Conservation (phyloP, 1,140 invertebrate species). For the Hylyphantes graminicola region DNA sequence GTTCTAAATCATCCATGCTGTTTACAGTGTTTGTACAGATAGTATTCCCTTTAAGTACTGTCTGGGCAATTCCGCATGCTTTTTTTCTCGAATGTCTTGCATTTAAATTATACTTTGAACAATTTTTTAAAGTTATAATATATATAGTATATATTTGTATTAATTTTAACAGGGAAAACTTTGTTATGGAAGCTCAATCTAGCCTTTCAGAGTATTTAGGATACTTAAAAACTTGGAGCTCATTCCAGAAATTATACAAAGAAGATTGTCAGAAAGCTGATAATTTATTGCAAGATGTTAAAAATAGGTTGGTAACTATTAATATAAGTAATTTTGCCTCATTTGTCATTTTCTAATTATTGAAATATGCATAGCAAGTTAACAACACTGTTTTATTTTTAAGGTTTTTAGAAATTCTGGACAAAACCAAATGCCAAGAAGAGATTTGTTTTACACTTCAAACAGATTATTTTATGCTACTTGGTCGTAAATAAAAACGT, state of each 20-base stretch:
- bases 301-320: slow-evolving; percentile 30
- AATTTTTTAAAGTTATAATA: neutral
- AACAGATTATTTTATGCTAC: too few relatives aligned
- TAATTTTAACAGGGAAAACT: slow-evolving; percentile 17
- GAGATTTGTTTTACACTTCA: too few relatives aligned
- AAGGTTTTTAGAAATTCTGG: too few relatives aligned
- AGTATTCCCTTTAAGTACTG: neutral
- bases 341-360: too few relatives aligned
- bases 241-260: slow-evolving; percentile 48
- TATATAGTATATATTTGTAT: neutral
- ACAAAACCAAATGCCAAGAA: too few relatives aligned
- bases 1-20: too few relatives aligned
- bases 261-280: slow-evolving; percentile 22
- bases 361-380: too few relatives aligned
- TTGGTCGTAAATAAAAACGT: too few relatives aligned
- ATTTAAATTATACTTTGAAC: neutral
- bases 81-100: neutral
- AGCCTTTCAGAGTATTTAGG: slow-evolving; percentile 45
- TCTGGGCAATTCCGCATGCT: too few relatives aligned
- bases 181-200: neutral
- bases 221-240: slow-evolving; percentile 51
- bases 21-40: neutral
- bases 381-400: too few relatives aligned
- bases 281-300: slow-evolving; percentile 18
- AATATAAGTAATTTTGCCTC: neutral